These are phyloP conservation scores for Lacerta bilineata DNA, from an alignment of 2,797 vertebrate genomes.

Conservation along the genomic window DNA sequence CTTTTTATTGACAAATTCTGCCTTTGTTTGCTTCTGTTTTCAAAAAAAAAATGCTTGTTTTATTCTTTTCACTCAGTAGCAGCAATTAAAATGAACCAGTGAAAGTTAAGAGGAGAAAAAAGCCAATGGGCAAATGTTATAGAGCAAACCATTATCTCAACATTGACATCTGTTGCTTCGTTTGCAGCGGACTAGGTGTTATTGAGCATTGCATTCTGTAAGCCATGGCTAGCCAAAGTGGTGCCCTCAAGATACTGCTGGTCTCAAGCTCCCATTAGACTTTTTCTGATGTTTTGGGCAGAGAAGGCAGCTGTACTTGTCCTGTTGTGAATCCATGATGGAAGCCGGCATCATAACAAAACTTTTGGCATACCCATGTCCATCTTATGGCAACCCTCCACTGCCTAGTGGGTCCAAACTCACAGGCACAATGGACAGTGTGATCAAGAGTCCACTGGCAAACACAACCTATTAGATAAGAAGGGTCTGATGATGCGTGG, in stretches of 20 bases:
- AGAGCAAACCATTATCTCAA: background rate
- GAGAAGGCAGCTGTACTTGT: background rate
- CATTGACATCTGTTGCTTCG: background rate
- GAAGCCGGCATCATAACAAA: background rate
- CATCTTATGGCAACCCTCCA: too few relatives aligned
- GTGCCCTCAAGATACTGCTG: too few relatives aligned
- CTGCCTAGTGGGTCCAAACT: background rate
- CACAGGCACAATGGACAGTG: background rate
- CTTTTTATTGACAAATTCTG: background rate
- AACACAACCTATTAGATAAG: background rate
- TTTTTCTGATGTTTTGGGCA: background rate
- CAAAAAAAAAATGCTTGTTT: background rate
- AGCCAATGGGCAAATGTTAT: background rate
- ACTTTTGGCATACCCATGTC: background rate
- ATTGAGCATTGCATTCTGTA: background rate
- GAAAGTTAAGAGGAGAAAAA: conserved; percentile 20
- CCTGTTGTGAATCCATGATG: background rate
- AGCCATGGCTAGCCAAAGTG: too few relatives aligned
- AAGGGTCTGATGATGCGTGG: background rate
- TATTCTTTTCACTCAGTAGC: too few relatives aligned
- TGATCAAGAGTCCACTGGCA: background rate
- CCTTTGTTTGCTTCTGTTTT: background rate
- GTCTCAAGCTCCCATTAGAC: too few relatives aligned
- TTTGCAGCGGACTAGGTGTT: background rate
- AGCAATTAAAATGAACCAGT: conserved; percentile 7